These are phyloP conservation scores for Tribolium castaneum DNA, from an alignment of 1,140 invertebrate genomes.

Conservation along the genomic window DNA sequence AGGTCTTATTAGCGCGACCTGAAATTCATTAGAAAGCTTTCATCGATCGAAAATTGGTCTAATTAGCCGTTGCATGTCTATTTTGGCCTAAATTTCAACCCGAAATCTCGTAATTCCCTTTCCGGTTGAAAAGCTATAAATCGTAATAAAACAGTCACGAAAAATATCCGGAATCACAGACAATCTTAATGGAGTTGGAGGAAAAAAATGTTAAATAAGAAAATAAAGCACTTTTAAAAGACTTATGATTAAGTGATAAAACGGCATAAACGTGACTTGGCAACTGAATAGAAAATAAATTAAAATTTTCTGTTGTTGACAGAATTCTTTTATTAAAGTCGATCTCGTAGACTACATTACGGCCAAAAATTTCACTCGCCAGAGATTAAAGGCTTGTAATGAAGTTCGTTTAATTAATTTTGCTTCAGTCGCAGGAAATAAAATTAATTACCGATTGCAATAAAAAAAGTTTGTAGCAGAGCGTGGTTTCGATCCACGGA, in stretches of 20 bases:
- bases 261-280: slow-evolving; percentile 4
- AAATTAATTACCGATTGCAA: not conserved
- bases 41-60: not conserved
- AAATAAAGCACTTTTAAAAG: not conserved
- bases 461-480: slow-evolving; percentile 47
- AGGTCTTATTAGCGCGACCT: not conserved
- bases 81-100: not conserved
- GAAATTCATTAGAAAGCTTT: not conserved
- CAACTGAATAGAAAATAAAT: slow-evolving; percentile 24
- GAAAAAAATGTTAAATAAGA: not conserved
- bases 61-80: not conserved
- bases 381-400: slow-evolving; percentile 23
- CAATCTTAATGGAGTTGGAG: not conserved
- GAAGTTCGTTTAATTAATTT: slow-evolving; percentile 27
- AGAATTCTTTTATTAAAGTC: slow-evolving; percentile 35
- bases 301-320: slow-evolving; percentile 16
- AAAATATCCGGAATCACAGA: not conserved
- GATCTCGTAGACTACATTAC: slow-evolving; percentile 4
- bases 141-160: slow-evolving; percentile 6
- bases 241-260: slow-evolving; percentile 18
- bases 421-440: not conserved
- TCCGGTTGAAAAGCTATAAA: not conserved
- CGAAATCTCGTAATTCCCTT: not conserved
- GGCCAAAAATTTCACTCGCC: not conserved
- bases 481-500: slow-evolving; percentile 63